Conservation (phyloP, 2,888 invertebrate species). For the Dichetophora obliterata region DNA sequence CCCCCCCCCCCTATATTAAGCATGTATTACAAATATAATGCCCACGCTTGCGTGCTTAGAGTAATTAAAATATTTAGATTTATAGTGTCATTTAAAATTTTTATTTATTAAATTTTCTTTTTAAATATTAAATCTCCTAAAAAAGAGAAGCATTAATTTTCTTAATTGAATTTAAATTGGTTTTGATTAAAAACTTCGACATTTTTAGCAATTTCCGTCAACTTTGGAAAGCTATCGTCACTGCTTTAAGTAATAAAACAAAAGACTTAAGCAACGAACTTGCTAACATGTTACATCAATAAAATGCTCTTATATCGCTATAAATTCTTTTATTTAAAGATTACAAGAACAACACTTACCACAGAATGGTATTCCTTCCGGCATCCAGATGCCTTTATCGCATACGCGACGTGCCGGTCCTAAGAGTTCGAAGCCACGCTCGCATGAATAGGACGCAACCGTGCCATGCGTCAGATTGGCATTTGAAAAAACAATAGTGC, state of each 20-base stretch:
- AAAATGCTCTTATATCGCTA: too few species aligned
- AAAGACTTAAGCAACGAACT: conserved; percentile 22
- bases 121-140: background rate
- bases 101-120: too few species aligned
- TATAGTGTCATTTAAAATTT: too few species aligned
- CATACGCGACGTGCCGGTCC: conserved; percentile 87
- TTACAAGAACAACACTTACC: conserved; percentile 77
- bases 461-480: conserved; percentile 72
- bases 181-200: background rate
- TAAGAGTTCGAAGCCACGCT: conserved; percentile 90
- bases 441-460: conserved; percentile 87
- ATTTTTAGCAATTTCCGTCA: background rate
- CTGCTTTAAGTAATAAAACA: background rate
- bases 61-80: background rate
- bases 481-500: conserved; percentile 82
- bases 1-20: too few species aligned
- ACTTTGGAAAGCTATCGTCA: background rate
- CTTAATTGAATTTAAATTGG: background rate
- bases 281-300: background rate
- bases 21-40: too few species aligned
- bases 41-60: background rate
- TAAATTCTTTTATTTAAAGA: conserved; percentile 5
- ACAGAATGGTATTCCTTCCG: conserved; percentile 94
- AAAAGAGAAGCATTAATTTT: background rate
- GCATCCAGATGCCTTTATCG: conserved; percentile 84